Percentiles rank a stretch among this genome's conserved stretches.
phyloP scores from a whole-genome alignment of 2,888 invertebrate genomes.

The Caenorhabditis sp. region DNA sequence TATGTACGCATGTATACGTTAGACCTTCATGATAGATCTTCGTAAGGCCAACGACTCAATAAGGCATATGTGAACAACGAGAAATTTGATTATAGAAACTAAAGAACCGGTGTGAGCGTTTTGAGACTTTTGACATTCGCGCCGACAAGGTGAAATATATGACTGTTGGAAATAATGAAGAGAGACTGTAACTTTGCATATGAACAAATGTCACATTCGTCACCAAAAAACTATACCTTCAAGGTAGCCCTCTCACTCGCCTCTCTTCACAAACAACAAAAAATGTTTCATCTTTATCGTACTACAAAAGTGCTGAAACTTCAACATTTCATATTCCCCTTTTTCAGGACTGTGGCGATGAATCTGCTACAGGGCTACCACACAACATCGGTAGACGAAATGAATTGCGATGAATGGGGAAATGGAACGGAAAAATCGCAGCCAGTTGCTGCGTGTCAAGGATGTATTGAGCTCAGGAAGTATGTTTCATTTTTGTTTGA shows the following conservation, averaged over 20 bases:
- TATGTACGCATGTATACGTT: slow-evolving; percentile 26
- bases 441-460: slow-evolving; percentile 32
- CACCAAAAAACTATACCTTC: too few species aligned
- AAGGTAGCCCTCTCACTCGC: not conserved
- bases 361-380: slow-evolving; percentile 51
- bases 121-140: slow-evolving; percentile 29
- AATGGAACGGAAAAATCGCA: slow-evolving; percentile 38
- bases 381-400: slow-evolving; percentile 26
- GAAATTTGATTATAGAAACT: slow-evolving; percentile 34
- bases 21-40: slow-evolving; percentile 12
- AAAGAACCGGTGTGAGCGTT: slow-evolving; percentile 48
- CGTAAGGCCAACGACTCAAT: slow-evolving; percentile 8
- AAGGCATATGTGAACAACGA: slow-evolving; percentile 40
- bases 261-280: slow-evolving; percentile 14
- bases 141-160: slow-evolving; percentile 29
- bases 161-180: slow-evolving; percentile 5
- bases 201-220: too few species aligned
- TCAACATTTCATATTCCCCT: not conserved
- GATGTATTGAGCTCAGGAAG: slow-evolving; percentile 56
- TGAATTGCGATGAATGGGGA: slow-evolving; percentile 43
- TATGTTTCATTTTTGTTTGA: slow-evolving; percentile 24
- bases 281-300: not conserved
- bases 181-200: slow-evolving; percentile 32
- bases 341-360: slow-evolving; percentile 55
- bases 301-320: not conserved